Evolutionary conservation across 2,797 vertebrate genomes (phyloP).

Genomic region (Galaxias olidus): DNA sequence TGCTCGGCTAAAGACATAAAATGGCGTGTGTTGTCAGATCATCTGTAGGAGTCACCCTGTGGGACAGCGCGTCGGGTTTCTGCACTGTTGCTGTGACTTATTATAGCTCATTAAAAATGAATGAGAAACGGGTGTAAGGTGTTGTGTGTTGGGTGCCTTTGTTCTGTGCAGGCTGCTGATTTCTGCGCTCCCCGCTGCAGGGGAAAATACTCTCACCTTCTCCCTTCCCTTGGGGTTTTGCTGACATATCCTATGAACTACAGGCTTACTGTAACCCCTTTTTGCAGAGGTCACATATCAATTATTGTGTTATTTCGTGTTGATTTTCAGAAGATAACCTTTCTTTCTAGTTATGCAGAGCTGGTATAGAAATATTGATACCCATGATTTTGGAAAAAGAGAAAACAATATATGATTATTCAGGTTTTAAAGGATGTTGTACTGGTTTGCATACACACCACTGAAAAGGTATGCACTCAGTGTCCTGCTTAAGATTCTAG

Average conservation of each 20-base stretch:
- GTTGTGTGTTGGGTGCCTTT: slow-evolving; percentile 53
- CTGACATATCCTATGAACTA: slow-evolving; percentile 59
- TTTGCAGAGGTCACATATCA: slow-evolving; percentile 33
- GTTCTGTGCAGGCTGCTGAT: slow-evolving; percentile 54
- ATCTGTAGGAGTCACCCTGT: slow-evolving; percentile 39
- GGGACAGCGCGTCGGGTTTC: slow-evolving; percentile 57
- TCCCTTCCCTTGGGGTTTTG: slow-evolving; percentile 38
- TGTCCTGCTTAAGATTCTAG: not conserved
- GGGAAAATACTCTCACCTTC: slow-evolving; percentile 38
- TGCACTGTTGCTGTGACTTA: slow-evolving; percentile 65
- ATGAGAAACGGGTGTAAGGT: slow-evolving; percentile 68
- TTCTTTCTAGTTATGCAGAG: slow-evolving; percentile 23
- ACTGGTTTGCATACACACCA: not conserved
- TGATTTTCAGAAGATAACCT: slow-evolving; percentile 18
- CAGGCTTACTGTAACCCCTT: slow-evolving; percentile 42
- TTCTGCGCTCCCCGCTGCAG: slow-evolving; percentile 63
- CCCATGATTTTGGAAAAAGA: no score
- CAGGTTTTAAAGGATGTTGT: not conserved
- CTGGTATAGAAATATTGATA: slow-evolving; percentile 46
- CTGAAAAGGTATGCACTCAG: not conserved
- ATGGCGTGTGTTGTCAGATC: slow-evolving; percentile 46
- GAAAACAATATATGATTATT: not conserved
- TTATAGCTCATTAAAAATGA: slow-evolving; percentile 74
- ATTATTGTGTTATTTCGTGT: slow-evolving; percentile 39
- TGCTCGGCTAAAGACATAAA: slow-evolving; percentile 54